Base-by-base conservation (phyloP, 2,113 vertebrate species). In the Porphyrio hochstetteri region DNA sequence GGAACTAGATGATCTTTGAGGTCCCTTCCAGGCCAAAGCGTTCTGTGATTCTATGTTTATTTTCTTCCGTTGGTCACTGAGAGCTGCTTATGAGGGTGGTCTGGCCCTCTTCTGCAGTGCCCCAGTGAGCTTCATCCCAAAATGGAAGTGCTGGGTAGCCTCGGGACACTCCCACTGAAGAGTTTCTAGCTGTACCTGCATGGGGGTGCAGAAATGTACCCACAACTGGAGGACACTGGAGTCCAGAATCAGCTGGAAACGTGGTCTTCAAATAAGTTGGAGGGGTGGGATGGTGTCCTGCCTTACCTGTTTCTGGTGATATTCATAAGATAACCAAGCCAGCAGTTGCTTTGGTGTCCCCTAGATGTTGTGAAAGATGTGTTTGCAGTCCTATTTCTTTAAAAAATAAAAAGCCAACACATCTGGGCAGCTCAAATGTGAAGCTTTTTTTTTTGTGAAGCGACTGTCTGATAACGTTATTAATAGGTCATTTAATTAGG, bases 401-500 rank as follows among this genome's bases (percentile, higher is more conserved):
- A 28, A 40, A 63, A 16, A 55, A 44, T 55, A 46, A 64, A 88
- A 63, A 69, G 6, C 29, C 20, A 93, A 10, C 50, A 52, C 29
- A 15, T 71, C 56, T 52, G 44, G 7, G 84, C 64, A 89, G 81
- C 35, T 94, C 59, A 69, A 72, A 84, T 69, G 56, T 78, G 64
- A 89, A 93, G 16, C 36, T n/a, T n/a, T n/a, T n/a, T n/a, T n/a
- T n/a, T n/a, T n/a, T n/a, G n/a, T 78, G 64, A 89, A 93, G 16
- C 36, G 68, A 3, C 65, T 64, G 14, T 52, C 77, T 91, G 55
- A 80, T 77, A 77, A 35, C 77, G 40, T 86, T 74, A 69, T 86
- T 94, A 86, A 86, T 83, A 94, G 81, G 35, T 72, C 35, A 46
- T 61, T 91, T 93, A 91, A 95, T 95, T 95, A 88, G 92, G 20